phyloP scores from a whole-genome alignment of 2,888 invertebrate species.

The Pollenia griseotomentosa region DNA sequence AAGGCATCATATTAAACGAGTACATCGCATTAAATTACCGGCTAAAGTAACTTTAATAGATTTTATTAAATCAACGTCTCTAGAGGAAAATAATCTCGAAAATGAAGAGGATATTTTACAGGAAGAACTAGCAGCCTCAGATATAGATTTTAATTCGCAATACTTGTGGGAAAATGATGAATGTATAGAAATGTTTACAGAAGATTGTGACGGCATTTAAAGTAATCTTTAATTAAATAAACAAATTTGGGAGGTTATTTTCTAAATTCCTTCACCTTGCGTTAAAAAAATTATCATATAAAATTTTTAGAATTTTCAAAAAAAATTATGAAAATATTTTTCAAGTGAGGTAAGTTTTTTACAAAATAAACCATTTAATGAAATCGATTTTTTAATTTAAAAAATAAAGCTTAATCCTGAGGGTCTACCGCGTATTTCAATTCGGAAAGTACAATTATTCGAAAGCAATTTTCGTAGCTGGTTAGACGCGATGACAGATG shows the following conservation, averaged over 20 bases:
- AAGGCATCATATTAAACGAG: slow-evolving; percentile 80
- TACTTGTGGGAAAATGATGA: slow-evolving; percentile 51
- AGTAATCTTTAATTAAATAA: slow-evolving; percentile 4
- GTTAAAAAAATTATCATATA: no score
- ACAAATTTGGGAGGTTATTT: not conserved
- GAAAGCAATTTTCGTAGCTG: no score
- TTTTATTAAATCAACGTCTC: slow-evolving; percentile 72
- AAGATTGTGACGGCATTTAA: not conserved
- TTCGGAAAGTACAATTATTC: no score
- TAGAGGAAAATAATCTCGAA: not conserved
- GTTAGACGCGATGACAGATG: no score
- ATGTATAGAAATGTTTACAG: slow-evolving; percentile 23
- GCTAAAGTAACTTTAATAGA: slow-evolving; percentile 81
- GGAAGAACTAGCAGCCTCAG: not conserved
- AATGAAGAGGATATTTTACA: slow-evolving; percentile 34
- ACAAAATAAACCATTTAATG: no score
- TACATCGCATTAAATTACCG: slow-evolving; percentile 81
- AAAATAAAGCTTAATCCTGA: no score
- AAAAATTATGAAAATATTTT: no score
- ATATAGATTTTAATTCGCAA: slow-evolving; percentile 31
- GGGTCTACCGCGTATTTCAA: no score
- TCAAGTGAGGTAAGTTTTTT: no score
- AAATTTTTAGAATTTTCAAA: no score
- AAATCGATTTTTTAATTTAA: no score
- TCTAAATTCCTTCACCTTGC: no score